Evolutionary conservation across 1,140 invertebrate species (phyloP).

Genomic region (Megathymus violae): DNA sequence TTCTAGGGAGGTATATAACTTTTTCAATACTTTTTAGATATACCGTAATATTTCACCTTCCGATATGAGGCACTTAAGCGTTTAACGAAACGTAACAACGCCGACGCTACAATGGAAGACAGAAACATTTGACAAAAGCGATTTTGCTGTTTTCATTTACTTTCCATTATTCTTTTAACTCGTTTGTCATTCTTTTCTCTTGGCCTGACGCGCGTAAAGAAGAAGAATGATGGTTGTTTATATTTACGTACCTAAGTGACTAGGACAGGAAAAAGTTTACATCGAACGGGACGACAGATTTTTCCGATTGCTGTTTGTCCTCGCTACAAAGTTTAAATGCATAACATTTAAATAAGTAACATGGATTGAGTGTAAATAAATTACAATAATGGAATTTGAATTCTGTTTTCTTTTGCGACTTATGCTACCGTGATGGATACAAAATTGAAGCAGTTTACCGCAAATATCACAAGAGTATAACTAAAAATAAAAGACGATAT

Average conservation of each 20-base stretch:
- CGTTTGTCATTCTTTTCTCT: constrained; percentile 78
- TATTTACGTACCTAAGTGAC: constrained; percentile 72
- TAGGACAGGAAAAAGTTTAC: constrained; percentile 58
- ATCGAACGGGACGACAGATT: constrained; percentile 50
- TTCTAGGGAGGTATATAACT: no score
- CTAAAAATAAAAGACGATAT: no score
- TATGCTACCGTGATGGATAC: no score
- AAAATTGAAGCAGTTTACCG: no score
- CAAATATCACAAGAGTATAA: no score
- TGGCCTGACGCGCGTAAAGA: constrained; percentile 63
- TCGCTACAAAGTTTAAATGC: constrained; percentile 45
- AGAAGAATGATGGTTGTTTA: constrained; percentile 73
- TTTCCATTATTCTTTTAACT: constrained; percentile 79
- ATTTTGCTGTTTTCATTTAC: constrained; percentile 79
- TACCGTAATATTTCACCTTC: constrained; percentile 41
- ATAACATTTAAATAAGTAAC: constrained; percentile 43
- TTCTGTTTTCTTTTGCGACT: constrained; percentile 29
- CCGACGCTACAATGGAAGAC: constrained; percentile 49
- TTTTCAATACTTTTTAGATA: neutral
- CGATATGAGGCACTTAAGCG: neutral
- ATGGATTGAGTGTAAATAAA: constrained; percentile 39
- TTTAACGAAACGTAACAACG: constrained; percentile 23
- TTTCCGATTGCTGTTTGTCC: constrained; percentile 53
- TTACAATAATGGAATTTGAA: constrained; percentile 28
- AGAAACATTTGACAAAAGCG: constrained; percentile 69